A percentile compares a stretch with the other conserved stretches of the same genome.
phyloP scores from a whole-genome alignment of 2,113 vertebrate genomes.

The Muntiacus muntjak region DNA sequence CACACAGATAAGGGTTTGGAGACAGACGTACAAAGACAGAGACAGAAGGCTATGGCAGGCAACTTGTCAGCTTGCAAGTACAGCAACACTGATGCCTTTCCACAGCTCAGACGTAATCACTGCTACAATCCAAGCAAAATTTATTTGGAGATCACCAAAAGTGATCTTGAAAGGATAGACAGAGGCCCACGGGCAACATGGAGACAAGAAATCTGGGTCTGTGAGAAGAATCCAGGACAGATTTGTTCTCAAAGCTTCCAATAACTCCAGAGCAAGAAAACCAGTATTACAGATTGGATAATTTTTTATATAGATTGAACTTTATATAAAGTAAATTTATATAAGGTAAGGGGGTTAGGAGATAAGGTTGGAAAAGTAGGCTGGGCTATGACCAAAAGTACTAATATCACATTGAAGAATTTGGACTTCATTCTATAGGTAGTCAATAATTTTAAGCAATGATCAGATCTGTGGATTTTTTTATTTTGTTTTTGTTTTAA shows the following conservation, averaged over 20 bases:
- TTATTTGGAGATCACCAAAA: neutral
- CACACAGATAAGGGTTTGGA: neutral
- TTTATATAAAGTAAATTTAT: neutral
- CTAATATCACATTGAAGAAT: neutral
- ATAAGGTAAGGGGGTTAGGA: neutral
- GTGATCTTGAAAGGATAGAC: neutral
- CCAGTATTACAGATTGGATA: neutral
- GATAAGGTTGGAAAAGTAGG: neutral
- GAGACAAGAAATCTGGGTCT: neutral
- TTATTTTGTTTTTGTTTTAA: neutral
- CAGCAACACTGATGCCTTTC: neutral
- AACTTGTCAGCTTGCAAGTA: neutral
- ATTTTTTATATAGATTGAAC: neutral
- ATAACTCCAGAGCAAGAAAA: neutral
- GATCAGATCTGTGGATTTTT: neutral
- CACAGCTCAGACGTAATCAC: neutral
- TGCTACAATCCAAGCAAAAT: neutral
- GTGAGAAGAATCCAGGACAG: neutral
- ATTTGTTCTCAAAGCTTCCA: neutral
- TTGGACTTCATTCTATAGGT: neutral
- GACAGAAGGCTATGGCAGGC: neutral
- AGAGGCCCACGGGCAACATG: neutral
- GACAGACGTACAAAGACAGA: neutral
- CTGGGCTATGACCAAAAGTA: neutral
- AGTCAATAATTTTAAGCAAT: neutral